A percentile compares a stretch with the other conserved stretches of the same genome.
These are phyloP conservation scores for Mystacornis crossleyi DNA, from an alignment of 2,113 vertebrate genomes.

Conservation along the genomic window DNA sequence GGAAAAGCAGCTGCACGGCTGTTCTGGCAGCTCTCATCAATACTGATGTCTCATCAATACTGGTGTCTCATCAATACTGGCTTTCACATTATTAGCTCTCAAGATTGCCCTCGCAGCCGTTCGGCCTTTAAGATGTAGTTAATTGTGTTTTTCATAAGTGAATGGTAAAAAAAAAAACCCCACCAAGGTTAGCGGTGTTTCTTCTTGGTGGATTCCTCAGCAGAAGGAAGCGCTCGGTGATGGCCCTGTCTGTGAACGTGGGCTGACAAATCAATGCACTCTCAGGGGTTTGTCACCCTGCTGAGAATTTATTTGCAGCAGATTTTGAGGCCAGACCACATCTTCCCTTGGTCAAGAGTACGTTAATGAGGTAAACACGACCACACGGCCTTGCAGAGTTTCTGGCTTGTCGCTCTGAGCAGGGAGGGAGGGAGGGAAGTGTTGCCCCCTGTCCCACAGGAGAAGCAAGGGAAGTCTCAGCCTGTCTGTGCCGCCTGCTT, in stretches of 20 bases:
- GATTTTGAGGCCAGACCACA: not conserved
- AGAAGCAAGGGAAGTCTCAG: no score
- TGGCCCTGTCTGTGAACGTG: not conserved
- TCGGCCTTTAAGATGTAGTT: slow-evolving; percentile 17
- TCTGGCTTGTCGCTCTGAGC: not conserved
- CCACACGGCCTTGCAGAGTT: not conserved
- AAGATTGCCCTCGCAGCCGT: not conserved
- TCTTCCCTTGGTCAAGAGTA: not conserved
- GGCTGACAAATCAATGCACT: slow-evolving; percentile 12
- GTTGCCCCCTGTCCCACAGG: no score
- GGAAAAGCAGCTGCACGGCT: not conserved
- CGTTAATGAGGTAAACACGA: not conserved
- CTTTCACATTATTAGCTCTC: not conserved
- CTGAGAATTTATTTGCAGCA: not conserved
- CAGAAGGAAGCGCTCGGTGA: slow-evolving; percentile 15
- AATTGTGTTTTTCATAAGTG: not conserved
- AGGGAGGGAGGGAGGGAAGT: not conserved
- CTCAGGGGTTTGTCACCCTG: not conserved
- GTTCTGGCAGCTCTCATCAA: not conserved
- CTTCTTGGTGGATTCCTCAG: not conserved
- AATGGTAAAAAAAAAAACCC: not conserved
- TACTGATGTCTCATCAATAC: no score
- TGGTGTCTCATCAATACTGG: no score
- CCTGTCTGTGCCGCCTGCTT: no score
- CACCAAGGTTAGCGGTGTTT: not conserved